Evolutionary conservation across 2,113 vertebrate species (phyloP).

Genomic region (Psophia crepitans): DNA sequence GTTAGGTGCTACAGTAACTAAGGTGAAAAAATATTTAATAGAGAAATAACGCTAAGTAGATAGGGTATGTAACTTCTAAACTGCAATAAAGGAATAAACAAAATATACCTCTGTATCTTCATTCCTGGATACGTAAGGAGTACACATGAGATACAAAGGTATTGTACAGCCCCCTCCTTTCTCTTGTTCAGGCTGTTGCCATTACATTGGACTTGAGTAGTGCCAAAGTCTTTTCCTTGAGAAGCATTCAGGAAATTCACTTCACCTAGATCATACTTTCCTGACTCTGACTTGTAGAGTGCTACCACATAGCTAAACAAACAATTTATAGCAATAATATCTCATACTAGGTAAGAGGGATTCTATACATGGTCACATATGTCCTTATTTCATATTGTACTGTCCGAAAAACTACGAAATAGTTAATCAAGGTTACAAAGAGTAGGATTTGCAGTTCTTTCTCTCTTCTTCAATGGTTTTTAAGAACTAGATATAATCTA

Average conservation of each 20-base stretch:
- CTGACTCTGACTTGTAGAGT: background rate
- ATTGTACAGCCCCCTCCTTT: background rate
- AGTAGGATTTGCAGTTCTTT: background rate
- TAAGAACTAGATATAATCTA: background rate
- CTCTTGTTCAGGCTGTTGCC: background rate
- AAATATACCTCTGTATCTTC: background rate
- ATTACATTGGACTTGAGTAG: background rate
- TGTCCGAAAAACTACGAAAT: background rate
- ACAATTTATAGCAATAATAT: background rate
- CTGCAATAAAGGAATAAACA: background rate
- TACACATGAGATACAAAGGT: background rate
- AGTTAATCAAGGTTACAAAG: background rate
- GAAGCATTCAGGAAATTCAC: background rate
- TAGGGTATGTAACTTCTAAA: background rate
- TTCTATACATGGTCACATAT: background rate
- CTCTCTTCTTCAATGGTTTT: background rate
- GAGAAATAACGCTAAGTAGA: background rate
- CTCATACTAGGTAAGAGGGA: background rate
- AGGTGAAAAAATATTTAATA: background rate
- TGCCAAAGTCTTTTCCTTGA: background rate
- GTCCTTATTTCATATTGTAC: background rate
- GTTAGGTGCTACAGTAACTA: background rate
- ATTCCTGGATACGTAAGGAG: background rate
- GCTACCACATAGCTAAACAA: background rate
- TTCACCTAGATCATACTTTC: background rate